Evolutionary conservation across 2,113 vertebrate genomes (phyloP), one percentile per base, ranked within the genome.

Genomic region (Paradoxurus hermaphroditus): DNA sequence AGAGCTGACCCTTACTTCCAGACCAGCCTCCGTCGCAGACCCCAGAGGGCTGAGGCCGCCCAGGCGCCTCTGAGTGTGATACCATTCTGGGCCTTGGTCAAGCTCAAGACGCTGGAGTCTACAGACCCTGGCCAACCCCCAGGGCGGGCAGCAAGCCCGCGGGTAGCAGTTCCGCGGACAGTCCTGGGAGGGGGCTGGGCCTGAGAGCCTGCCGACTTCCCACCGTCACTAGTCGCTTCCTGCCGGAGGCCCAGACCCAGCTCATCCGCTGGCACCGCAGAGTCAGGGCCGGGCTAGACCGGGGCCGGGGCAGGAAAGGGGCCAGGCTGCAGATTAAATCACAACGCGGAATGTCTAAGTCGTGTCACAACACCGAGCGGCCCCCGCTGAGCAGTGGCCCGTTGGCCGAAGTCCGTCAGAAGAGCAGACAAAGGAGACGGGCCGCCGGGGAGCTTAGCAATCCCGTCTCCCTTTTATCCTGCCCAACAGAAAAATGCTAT

Each of bases 51-150:
- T 23, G 8, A 12, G 21, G 53, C 29, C 4, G 7, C 44, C 36
- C 19, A 16, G 25, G 9, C 29, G 29, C 34, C 56, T 88, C 27
- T 34, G 77, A 63, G 68, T 34, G 25, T 1, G 29, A 68, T 83
- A 34, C 18, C 8, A 25, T 63, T 63, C 4, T 19, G 63, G 59
- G 39, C 39, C 75, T 81, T 56, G 36, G 53, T 46, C 81, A 36
- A 75, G 36, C 34, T 86, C 44, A 29, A 51, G 41, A 29, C 16
- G 51, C 49, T 44, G 10, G 68, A 7, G 18, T 46, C 16, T 2
- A 36, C 3, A 16, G 25, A 12, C 4, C 84, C 41, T 0, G 0
- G n/a, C 18, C 11, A 19, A 44, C 25, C 21, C 29, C 79, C 23
- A 1, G 79, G 62, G 49, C 46, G 8, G 31, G 51, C 10, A 19